Evolutionary conservation across 2,888 invertebrate species (phyloP).

Genomic region (Agonopterix heracliana): DNA sequence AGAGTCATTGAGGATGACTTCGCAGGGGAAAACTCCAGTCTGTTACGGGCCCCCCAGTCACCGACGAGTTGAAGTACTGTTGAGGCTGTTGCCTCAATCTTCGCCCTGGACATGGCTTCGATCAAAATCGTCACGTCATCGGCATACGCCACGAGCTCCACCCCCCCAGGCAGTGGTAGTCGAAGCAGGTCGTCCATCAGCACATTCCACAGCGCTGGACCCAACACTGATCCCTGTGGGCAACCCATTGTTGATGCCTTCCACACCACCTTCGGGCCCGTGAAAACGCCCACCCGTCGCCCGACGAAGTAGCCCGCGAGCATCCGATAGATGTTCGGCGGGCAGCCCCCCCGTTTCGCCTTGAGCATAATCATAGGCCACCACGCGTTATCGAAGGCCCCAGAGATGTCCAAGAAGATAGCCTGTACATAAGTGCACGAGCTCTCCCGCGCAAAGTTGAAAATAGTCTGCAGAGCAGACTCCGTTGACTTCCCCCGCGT

Average conservation of each 20-base stretch:
- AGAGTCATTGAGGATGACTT: slow-evolving; percentile 4
- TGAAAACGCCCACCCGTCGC: slow-evolving; percentile 15
- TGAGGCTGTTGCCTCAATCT: slow-evolving; percentile 1
- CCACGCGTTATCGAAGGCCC: slow-evolving; percentile 10
- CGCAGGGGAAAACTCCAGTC: slow-evolving; percentile 4
- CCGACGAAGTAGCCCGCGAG: slow-evolving; percentile 20
- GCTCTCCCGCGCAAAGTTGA: too few species aligned
- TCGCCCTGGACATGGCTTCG: slow-evolving; percentile 13
- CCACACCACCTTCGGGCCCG: slow-evolving; percentile 12
- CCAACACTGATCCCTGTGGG: slow-evolving; percentile 19
- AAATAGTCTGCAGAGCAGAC: slow-evolving; percentile 5
- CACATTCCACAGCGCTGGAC: slow-evolving; percentile 18
- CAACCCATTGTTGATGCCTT: slow-evolving; percentile 20
- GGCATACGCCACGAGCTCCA: slow-evolving; percentile 17
- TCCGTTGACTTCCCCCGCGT: not conserved
- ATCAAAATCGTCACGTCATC: slow-evolving; percentile 20
- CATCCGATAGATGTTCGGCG: slow-evolving; percentile 22
- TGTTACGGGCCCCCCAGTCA: slow-evolving; percentile 1
- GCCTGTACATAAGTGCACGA: slow-evolving; percentile 18
- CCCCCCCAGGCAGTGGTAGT: slow-evolving; percentile 14
- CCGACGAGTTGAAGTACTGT: not conserved
- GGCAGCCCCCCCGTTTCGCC: slow-evolving; percentile 18
- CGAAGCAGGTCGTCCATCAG: slow-evolving; percentile 21
- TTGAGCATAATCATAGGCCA: slow-evolving; percentile 13
- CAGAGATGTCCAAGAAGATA: slow-evolving; percentile 26